Conservation (phyloP, 2,888 invertebrate species). For the Drosophila pegasa region DNA sequence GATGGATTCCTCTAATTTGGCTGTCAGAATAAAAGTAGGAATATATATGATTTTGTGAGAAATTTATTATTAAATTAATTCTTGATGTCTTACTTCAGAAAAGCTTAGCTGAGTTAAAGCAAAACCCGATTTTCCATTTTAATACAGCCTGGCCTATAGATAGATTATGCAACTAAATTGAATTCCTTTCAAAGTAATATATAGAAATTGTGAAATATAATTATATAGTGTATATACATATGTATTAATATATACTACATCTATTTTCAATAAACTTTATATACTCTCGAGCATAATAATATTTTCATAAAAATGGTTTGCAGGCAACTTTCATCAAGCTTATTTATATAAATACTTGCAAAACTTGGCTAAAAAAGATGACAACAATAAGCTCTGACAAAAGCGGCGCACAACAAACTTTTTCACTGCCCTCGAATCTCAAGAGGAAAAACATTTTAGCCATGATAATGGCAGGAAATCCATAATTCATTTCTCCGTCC, state of each 20-base stretch:
- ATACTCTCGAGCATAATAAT: background rate
- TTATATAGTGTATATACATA: too few relatives aligned
- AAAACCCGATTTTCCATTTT: background rate
- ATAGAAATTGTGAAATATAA: too few relatives aligned
- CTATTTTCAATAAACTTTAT: background rate
- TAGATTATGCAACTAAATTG: background rate
- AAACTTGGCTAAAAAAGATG: background rate
- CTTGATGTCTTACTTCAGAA: background rate
- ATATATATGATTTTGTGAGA: background rate
- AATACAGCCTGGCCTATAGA: too few relatives aligned
- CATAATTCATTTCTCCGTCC: slow-evolving; percentile 53
- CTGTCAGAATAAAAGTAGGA: background rate
- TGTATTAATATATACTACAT: too few relatives aligned
- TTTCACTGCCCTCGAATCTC: slow-evolving; percentile 19
- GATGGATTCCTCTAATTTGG: background rate
- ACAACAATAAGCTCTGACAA: slow-evolving; percentile 17
- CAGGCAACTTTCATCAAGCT: background rate
- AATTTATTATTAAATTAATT: background rate
- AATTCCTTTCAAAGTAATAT: background rate
- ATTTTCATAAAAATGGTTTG: background rate
- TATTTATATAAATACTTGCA: slow-evolving; percentile 8
- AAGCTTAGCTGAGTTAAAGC: background rate
- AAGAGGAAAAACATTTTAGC: slow-evolving; percentile 22
- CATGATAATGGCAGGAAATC: slow-evolving; percentile 54
- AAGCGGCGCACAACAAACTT: slow-evolving; percentile 14